Percentiles rank a stretch among this genome's conserved stretches.
phyloP scores from a whole-genome alignment of 2,797 vertebrate species.

The Gila robusta region DNA sequence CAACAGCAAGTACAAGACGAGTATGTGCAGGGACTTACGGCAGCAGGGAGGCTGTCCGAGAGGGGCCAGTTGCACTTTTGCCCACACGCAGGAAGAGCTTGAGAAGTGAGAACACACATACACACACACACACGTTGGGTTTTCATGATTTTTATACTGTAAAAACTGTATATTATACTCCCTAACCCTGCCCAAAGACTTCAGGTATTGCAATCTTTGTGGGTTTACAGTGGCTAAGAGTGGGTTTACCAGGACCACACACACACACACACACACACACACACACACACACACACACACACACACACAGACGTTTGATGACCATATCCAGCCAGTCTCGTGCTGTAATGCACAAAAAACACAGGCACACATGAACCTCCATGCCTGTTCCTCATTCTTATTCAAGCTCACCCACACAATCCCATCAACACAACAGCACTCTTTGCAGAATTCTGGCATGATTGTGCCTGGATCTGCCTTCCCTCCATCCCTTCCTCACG shows the following conservation, averaged over 20 bases:
- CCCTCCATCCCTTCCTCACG: neutral
- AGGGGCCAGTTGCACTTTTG: constrained; percentile 95
- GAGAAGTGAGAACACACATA: constrained; percentile 87
- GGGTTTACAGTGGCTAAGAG: too few relatives aligned
- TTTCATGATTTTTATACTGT: neutral
- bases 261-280: neutral
- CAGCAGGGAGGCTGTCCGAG: constrained; percentile 94
- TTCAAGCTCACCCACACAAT: constrained; percentile 36
- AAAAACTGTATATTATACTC: too few relatives aligned
- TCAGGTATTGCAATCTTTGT: too few relatives aligned
- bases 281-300: neutral
- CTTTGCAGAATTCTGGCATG: neutral
- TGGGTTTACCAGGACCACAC: too few relatives aligned
- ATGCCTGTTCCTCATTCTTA: constrained; percentile 1
- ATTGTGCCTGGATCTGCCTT: neutral
- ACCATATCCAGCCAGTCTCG: neutral
- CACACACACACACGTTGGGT: neutral
- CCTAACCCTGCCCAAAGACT: too few relatives aligned
- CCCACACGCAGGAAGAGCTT: constrained; percentile 96
- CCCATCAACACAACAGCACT: constrained; percentile 14
- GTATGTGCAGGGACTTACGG: constrained; percentile 96
- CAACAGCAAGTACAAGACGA: constrained; percentile 98
- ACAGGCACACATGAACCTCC: neutral
- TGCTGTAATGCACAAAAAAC: neutral
- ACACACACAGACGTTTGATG: neutral